Base-by-base conservation (phyloP, 2,113 vertebrate species). In the Zapornia atra region DNA sequence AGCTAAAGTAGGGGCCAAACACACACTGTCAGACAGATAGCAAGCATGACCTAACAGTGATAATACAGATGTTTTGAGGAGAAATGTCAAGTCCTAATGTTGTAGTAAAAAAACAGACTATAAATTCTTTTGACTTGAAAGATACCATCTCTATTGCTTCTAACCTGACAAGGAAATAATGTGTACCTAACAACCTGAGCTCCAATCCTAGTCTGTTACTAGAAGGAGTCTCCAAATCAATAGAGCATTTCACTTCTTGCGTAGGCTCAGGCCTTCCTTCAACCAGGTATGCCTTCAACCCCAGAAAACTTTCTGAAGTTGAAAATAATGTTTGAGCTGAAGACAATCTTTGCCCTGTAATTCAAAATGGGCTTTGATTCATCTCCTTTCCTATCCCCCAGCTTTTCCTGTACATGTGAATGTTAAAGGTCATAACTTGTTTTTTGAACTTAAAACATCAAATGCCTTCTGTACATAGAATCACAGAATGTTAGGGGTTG, bases 381-480 rank as follows among this genome's bases (percentile, higher is more conserved):
- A 0, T 81, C 29, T 78, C 6, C 57, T 87, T 26, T 61, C n/a
- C 80, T 86, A 42, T 87, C 85, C 10, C 60, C 48, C 42, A 91
- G 25, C 40, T 40, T 92, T 36, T 83, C 77, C 13, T 80, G 28
- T 59, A 63, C 2, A 18, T 54, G 8, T 86, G 59, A 63, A 66
- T 51, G 25, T 56, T 76, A 95, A 97, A 95, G 61, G 26, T 69
- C 28, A 88, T 80, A 50, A 42, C 14, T 16, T 83, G 20, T 34
- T 95, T 96, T 97, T 81, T 88, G 54, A 97, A 94, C 88, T 93
- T 95, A 97, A 96, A 68, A 83, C 63, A 92, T 75, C 61, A 92
- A 95, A 29, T 68, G 81, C 65, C 96, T 95, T 86, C 42, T 95
- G 73, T 3, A 18, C 44, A 46, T 19, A 46, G 44, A 46, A 46